Percentiles rank a stretch among this genome's conserved stretches.
Conservation (phyloP, 2,113 vertebrate species). For the Lampris megalopsis region DNA sequence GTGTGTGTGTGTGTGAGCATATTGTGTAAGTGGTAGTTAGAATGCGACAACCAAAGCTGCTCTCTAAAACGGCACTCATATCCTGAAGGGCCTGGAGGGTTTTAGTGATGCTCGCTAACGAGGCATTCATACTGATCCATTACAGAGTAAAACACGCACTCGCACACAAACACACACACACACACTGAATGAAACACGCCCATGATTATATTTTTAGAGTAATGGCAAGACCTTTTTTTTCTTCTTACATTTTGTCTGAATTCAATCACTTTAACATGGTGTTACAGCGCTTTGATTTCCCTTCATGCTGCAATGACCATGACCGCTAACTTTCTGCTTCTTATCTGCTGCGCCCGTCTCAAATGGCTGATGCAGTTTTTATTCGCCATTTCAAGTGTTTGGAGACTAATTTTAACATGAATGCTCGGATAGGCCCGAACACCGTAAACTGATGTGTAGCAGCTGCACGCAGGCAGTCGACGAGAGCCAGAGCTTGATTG, state of each 20-base stretch:
- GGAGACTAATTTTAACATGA: too few species aligned
- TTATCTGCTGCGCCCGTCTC: background rate
- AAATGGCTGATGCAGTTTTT: too few species aligned
- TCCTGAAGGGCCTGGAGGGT: conserved; percentile 73
- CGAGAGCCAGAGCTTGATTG: too few species aligned
- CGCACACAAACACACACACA: conserved; percentile 11
- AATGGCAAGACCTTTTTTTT: background rate
- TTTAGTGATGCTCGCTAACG: conserved; percentile 74
- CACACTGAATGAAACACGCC: background rate
- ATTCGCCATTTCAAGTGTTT: too few species aligned
- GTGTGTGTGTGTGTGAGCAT: conserved; percentile 40
- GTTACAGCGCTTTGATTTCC: background rate
- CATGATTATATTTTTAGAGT: conserved; percentile 22
- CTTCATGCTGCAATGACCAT: background rate
- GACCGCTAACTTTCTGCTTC: background rate
- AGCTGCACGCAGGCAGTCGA: too few species aligned
- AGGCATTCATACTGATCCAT: conserved; percentile 79
- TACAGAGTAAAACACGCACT: conserved; percentile 51
- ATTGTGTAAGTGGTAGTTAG: conserved; percentile 73
- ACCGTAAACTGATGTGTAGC: too few species aligned
- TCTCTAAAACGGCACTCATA: conserved; percentile 75
- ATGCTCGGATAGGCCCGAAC: too few species aligned
- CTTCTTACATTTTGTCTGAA: background rate
- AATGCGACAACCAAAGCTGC: conserved; percentile 71
- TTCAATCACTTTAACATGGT: background rate